Conservation (phyloP, 2,797 vertebrate species). For the Clarias fuscus region DNA sequence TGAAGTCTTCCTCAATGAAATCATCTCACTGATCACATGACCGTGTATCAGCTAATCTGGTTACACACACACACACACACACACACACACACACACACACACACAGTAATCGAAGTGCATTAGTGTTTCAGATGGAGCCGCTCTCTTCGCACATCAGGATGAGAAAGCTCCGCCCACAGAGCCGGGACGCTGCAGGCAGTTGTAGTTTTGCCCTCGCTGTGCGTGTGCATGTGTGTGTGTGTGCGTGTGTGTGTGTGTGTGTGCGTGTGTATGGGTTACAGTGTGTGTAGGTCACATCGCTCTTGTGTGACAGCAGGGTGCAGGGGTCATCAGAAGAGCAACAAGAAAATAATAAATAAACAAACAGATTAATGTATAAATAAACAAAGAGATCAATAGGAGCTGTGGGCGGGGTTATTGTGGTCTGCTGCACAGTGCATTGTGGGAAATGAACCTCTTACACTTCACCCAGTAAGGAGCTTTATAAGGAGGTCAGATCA, state of each 20-base stretch:
- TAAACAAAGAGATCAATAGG: background rate
- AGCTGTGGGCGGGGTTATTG: background rate
- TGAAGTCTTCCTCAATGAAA: conserved; percentile 52
- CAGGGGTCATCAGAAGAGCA: no score
- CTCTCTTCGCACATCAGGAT: background rate
- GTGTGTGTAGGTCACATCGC: no score
- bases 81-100: background rate
- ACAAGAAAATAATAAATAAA: background rate
- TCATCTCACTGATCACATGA: conserved; percentile 42
- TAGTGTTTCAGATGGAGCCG: background rate
- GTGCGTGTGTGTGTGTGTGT: no score
- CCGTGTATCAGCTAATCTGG: conserved; percentile 1
- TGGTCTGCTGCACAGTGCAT: background rate
- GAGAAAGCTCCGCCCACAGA: background rate
- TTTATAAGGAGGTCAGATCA: conserved; percentile 1
- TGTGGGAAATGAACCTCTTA: background rate
- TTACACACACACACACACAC: no score
- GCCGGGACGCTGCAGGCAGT: background rate
- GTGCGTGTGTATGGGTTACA: no score
- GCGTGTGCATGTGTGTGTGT: no score
- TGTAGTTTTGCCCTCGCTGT: background rate
- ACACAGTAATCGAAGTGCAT: conserved; percentile 6
- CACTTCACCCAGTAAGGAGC: background rate
- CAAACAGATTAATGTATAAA: background rate
- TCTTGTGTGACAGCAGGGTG: no score